Evolutionary conservation across 2,888 invertebrate species (phyloP), one percentile per base, ranked within the genome.

Genomic region (Cephus nigrinus): DNA sequence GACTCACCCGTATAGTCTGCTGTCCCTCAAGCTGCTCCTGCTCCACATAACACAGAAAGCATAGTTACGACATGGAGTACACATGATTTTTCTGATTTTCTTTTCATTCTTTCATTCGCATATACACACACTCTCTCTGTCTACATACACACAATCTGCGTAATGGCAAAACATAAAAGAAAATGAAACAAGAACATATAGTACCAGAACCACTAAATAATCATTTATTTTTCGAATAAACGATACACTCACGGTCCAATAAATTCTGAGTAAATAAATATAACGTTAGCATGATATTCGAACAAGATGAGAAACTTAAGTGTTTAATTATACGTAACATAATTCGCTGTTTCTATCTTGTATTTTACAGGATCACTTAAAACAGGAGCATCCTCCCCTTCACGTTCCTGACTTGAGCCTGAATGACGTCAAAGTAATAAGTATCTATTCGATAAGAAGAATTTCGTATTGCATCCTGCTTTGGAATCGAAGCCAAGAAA

Each of bases 11-110:
- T 97, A 97, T 92, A 97, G 94, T 92, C 96, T 96, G 94, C 96
- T 96, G 93, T 97, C 97, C 93, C 96, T 96, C 93, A 97, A 95
- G 94, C 96, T 96, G 94, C 96, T 95, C 95, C 96, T 97, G 93
- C 89, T 92, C 92, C 84, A 80, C 86, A 86, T 82, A 88, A 90
- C 85, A 88, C 82, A 90, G 86, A 89, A 90, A 88, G 84, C 85
- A 86, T 84, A 86, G 84, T 88, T 89, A 88, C 86, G 85, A 86
- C 79, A 72, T 73, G 55, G 2, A 55, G 23, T 55, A 55, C 23
- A 55, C 2, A 23, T 73, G 1, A 1, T 32, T 68, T 75, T 40
- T 40, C 23, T 71, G 31, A 32, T 30, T 75, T 72, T 75, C 12
- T 73, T 74, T 73, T 74, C 33, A 31, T 73, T 75, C 40, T 55